A percentile compares a stretch with the other conserved stretches of the same genome.
Conservation (phyloP, 2,888 invertebrate genomes). For the Phaonia tiefii region DNA sequence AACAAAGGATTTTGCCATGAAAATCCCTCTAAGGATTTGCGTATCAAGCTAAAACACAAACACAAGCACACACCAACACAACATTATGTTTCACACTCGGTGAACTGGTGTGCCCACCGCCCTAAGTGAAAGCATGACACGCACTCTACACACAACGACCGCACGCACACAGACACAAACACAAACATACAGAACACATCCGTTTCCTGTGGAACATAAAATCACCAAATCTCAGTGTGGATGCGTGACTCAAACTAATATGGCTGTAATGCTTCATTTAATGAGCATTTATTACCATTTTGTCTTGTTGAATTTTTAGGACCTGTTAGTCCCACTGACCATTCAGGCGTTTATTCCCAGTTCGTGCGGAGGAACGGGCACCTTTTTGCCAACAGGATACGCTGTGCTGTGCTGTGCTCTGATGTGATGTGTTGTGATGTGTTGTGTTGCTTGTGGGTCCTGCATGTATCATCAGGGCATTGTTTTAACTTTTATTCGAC, state of each 20-base stretch:
- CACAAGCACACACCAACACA: not conserved
- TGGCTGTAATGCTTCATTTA: slow-evolving; percentile 50
- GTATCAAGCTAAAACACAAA: slow-evolving; percentile 32
- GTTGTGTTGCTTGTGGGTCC: slow-evolving; percentile 18
- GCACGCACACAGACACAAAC: not conserved
- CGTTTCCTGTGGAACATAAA: slow-evolving; percentile 33
- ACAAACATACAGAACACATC: slow-evolving; percentile 26
- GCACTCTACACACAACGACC: not conserved
- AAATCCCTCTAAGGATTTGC: slow-evolving; percentile 53
- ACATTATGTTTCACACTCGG: slow-evolving; percentile 22
- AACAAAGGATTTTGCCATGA: slow-evolving; percentile 53
- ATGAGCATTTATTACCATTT: slow-evolving; percentile 60
- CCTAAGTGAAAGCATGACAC: slow-evolving; percentile 18
- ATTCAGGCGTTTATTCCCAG: slow-evolving; percentile 2
- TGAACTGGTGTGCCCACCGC: not conserved
- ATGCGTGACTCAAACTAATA: slow-evolving; percentile 60
- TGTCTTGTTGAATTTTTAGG: slow-evolving; percentile 49
- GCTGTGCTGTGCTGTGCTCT: no score
- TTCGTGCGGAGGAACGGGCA: slow-evolving; percentile 13
- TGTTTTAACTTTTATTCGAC: slow-evolving; percentile 51
- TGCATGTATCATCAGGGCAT: slow-evolving; percentile 21
- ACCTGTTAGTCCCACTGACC: slow-evolving; percentile 41
- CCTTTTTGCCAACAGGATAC: slow-evolving; percentile 34
- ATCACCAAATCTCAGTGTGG: slow-evolving; percentile 53
- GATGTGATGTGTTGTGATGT: no score